A percentile compares a stretch with the other conserved stretches of the same genome.
Conservation (phyloP, 30 jellyfish, hydroid and myxozoan species). For the Sanderia malayensis region DNA sequence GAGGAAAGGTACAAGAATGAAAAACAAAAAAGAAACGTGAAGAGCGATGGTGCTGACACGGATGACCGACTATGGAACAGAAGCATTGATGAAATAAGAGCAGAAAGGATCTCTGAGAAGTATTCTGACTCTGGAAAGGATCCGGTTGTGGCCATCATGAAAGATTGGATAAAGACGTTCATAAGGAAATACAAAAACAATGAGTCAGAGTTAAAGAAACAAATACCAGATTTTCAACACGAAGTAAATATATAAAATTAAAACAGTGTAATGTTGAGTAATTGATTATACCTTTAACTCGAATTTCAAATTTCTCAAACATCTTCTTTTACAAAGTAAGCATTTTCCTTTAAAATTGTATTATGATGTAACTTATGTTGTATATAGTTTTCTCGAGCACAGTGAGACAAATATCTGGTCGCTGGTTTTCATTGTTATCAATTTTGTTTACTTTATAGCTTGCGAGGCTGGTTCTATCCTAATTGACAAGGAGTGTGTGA, state of each 20-base stretch:
- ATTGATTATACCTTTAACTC: too few species aligned
- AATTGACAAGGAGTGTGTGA: slow-evolving; percentile 27
- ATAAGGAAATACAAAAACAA: not conserved
- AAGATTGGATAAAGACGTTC: slow-evolving; percentile 24
- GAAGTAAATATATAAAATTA: too few species aligned
- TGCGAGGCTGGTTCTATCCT: slow-evolving; percentile 37
- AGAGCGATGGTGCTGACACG: not conserved
- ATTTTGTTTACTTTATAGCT: too few species aligned
- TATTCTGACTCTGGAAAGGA: slow-evolving; percentile 11
- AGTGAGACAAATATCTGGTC: too few species aligned
- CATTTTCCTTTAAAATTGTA: too few species aligned
- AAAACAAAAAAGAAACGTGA: not conserved
- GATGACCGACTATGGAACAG: not conserved
- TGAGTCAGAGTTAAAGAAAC: slow-evolving; percentile 10
- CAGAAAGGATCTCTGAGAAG: slow-evolving; percentile 3
- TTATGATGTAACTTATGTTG: too few species aligned
- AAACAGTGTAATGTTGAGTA: too few species aligned
- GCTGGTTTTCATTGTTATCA: too few species aligned
- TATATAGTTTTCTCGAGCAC: too few species aligned
- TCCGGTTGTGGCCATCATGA: slow-evolving; percentile 54
- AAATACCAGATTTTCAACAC: slow-evolving; percentile 63
- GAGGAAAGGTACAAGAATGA: not conserved
- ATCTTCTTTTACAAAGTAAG: too few species aligned
- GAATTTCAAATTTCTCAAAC: too few species aligned
- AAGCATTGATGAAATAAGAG: not conserved